Evolutionary conservation across 2,797 vertebrate genomes (phyloP).

Genomic region (Mormyrops boulengeri): DNA sequence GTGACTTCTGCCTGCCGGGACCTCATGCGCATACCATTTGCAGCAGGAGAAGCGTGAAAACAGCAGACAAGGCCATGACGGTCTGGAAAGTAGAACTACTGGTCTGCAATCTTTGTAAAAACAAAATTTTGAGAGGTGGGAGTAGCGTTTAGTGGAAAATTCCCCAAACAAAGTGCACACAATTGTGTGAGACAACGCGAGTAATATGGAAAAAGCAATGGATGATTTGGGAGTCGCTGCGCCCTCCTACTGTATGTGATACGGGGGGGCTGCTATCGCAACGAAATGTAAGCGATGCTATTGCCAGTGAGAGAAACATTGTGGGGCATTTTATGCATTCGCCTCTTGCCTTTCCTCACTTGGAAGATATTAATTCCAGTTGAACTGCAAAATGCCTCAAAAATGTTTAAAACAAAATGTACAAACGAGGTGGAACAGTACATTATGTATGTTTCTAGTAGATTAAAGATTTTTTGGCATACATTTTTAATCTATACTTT

Average conservation of each 20-base stretch:
- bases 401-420: no score
- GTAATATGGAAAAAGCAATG: no score
- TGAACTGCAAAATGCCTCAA: not conserved
- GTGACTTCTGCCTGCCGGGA: not conserved
- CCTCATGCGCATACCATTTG: not conserved
- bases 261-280: no score
- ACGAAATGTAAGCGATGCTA: no score
- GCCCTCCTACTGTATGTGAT: no score
- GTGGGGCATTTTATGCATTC: not conserved
- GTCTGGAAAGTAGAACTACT: not conserved
- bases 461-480: not conserved
- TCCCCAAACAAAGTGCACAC: not conserved
- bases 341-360: not conserved
- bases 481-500: not conserved
- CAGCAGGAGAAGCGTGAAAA: not conserved
- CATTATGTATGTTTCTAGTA: not conserved
- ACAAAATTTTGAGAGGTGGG: not conserved
- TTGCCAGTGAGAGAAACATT: no score
- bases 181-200: no score
- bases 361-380: not conserved
- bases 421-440: not conserved
- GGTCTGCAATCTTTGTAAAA: not conserved
- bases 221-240: no score
- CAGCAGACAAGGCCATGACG: no score
- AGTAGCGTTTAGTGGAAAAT: not conserved